Evolutionary conservation across 2,888 invertebrate genomes (phyloP).

Genomic region (Acrocyrtus sp.): DNA sequence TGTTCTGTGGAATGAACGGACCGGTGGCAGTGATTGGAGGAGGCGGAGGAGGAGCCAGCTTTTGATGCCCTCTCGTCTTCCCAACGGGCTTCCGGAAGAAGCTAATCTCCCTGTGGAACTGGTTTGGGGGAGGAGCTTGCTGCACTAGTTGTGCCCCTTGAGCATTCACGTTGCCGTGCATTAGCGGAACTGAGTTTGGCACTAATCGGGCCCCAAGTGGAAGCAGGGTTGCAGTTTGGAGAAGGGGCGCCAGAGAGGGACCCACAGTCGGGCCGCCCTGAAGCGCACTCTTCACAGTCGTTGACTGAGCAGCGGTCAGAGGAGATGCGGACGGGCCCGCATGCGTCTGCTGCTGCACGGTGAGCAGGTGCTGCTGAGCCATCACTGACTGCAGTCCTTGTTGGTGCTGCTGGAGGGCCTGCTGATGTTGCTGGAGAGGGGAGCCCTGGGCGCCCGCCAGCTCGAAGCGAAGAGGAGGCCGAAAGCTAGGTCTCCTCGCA

Average conservation of each 20-base stretch:
- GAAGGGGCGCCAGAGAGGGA: constrained; percentile 18
- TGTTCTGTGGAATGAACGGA: constrained; percentile 31
- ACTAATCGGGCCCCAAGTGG: background rate
- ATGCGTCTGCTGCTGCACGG: constrained; percentile 22
- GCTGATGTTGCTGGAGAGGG: constrained; percentile 25
- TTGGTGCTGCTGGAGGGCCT: constrained; percentile 1
- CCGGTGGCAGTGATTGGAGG: background rate
- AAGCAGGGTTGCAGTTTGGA: background rate
- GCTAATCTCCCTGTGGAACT: constrained; percentile 38
- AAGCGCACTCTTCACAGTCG: constrained; percentile 19
- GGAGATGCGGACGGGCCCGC: constrained; percentile 21
- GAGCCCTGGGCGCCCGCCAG: constrained; percentile 5
- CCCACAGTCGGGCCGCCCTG: background rate
- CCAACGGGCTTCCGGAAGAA: constrained; percentile 37
- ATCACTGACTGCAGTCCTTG: constrained; percentile 32
- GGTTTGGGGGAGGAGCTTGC: constrained; percentile 22
- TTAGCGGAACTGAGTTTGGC: background rate
- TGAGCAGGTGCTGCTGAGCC: constrained; percentile 38
- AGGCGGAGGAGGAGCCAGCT: constrained; percentile 5
- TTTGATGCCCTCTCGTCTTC: constrained; percentile 22
- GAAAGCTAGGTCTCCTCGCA: constrained; percentile 33
- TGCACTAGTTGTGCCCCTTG: too few species aligned
- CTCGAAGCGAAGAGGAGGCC: constrained; percentile 38
- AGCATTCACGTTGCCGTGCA: too few species aligned
- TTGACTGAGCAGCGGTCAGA: constrained; percentile 1